Evolutionary conservation across 2,797 vertebrate genomes (phyloP).

Genomic region (Strix occidentalis): DNA sequence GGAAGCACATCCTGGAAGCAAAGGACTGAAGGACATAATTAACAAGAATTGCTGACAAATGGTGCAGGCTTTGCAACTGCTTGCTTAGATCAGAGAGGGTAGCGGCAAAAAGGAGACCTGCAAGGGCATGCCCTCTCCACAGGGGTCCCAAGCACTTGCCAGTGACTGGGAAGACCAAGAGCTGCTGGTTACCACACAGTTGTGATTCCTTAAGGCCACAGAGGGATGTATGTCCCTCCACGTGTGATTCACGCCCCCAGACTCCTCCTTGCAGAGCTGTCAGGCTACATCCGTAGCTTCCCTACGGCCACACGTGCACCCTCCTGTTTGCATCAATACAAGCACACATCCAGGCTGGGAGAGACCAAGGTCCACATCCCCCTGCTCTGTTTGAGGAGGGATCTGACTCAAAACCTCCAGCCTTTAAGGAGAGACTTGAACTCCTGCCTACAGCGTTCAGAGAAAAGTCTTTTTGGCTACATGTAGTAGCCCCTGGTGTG

Average conservation of each 20-base stretch:
- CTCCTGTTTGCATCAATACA: not conserved
- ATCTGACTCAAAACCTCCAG: not conserved
- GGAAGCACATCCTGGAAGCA: slow-evolving; percentile 14
- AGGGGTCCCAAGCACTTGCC: not conserved
- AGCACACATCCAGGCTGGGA: not conserved
- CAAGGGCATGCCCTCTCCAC: not conserved
- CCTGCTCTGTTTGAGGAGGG: not conserved
- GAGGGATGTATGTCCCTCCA: not conserved
- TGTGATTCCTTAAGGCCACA: not conserved
- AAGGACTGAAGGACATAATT: not conserved
- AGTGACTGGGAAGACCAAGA: not conserved
- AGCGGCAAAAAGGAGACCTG: not conserved
- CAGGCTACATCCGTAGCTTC: not conserved
- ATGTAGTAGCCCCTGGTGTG: not conserved
- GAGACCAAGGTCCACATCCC: not conserved
- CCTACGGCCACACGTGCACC: fast-evolving
- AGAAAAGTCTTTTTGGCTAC: not conserved
- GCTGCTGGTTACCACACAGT: not conserved
- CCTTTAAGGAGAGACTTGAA: not conserved
- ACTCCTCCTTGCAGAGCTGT: not conserved
- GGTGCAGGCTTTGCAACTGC: not conserved
- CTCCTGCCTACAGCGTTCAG: not conserved
- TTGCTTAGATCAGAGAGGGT: not conserved
- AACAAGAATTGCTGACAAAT: not conserved
- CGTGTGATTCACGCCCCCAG: not conserved